Evolutionary conservation across 2,888 invertebrate genomes (phyloP).

Genomic region (Synanthedon vespiformis): DNA sequence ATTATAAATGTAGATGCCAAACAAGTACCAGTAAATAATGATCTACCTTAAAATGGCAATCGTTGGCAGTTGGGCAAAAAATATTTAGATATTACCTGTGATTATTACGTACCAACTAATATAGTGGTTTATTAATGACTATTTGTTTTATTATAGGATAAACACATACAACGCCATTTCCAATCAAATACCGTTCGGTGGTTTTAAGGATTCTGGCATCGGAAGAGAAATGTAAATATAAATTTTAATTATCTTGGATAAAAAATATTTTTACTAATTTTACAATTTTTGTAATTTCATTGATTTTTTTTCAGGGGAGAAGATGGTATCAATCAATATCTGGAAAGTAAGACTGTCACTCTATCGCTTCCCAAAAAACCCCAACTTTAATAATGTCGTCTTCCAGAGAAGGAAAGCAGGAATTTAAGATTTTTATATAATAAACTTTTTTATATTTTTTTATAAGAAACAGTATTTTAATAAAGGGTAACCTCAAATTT

Average conservation of each 20-base stretch:
- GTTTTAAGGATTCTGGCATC: constrained; percentile 87
- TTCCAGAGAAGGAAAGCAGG: too few relatives aligned
- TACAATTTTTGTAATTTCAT: background rate
- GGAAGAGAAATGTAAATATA: constrained; percentile 80
- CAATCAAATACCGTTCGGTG: constrained; percentile 88
- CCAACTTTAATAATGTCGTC: constrained; percentile 19
- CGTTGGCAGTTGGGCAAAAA: too few relatives aligned
- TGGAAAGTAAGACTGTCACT: constrained; percentile 83
- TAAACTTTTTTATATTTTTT: too few relatives aligned
- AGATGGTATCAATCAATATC: constrained; percentile 81
- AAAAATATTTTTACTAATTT: background rate
- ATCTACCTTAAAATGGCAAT: too few relatives aligned
- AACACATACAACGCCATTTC: constrained; percentile 79
- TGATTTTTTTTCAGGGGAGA: constrained; percentile 72
- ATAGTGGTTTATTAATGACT: too few relatives aligned
- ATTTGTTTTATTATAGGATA: constrained; percentile 58
- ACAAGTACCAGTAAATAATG: too few relatives aligned
- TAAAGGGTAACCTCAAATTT: too few relatives aligned
- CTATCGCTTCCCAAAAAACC: constrained; percentile 73
- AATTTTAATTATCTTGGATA: background rate
- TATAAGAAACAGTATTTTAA: too few relatives aligned
- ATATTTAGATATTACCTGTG: too few relatives aligned
- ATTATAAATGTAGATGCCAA: background rate
- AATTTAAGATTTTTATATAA: too few relatives aligned
- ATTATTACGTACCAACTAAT: too few relatives aligned